Base-by-base conservation (phyloP, 2,113 vertebrate genomes). In the Cercocebus atys region DNA sequence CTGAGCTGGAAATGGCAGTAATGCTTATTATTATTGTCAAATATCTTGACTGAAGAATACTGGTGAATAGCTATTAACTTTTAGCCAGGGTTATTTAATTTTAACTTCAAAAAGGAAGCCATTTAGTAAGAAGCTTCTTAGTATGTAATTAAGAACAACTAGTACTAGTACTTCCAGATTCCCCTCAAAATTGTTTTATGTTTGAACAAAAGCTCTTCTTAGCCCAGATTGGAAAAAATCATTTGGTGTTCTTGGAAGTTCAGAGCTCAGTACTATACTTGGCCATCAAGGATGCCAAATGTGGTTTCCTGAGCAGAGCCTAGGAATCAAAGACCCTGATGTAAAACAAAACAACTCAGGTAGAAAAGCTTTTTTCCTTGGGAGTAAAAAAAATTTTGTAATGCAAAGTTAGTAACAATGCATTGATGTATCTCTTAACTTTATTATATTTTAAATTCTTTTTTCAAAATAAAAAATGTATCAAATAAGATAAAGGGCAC, bases 401-500 rank as follows among this genome's bases (percentile, higher is more conserved):
- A 72, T 43, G 20, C 70, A 72, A 90, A 59, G 55, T 88, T 76
- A 76, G 8, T 85, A 93, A 55, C 7, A 43, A 2, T 61, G n/a
- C 8, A 75, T 90, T 75, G 52, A 7, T 82, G 35, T 88, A 3
- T 95, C 88, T 97, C 66, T 96, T 57, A 79, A 40, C 40, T 75
- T 93, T 78, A 55, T 78, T 96, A 45, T 59, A 83, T 87, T 95
- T 61, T 75, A 50, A 68, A 8, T 57, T 76, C 23, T 81, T 93
- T 81, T 94, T 47, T 32, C 47, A 66, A 88, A 92, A 79, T 79
- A 96, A 68, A 80, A 96, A 88, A 32, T n/a, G 16, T 43, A 40
- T 72, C 38, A 79, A 38, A 92, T 45, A 66, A 72, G 93, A 78
- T 88, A 89, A 55, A 87, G 61, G 38, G 70, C 9, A 88, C 3